phyloP scores from a whole-genome alignment of 1,140 invertebrate species.

The Drosophila auraria region DNA sequence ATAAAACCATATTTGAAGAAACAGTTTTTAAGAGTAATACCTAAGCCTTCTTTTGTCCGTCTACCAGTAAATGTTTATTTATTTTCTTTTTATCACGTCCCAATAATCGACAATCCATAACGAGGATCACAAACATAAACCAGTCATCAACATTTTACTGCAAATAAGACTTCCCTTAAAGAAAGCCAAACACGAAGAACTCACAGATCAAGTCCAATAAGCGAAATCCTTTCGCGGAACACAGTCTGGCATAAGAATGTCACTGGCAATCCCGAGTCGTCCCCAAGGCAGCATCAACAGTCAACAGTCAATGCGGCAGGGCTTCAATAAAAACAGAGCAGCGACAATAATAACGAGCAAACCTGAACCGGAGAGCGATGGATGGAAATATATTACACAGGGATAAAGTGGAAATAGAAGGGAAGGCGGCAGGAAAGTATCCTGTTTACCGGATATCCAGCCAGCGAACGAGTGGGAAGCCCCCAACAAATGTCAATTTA shows the following conservation, averaged over 20 bases:
- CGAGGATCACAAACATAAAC: too few species aligned
- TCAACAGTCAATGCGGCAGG: constrained; percentile 46
- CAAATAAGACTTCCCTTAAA: neutral
- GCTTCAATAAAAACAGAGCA: constrained; percentile 43
- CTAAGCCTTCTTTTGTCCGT: too few species aligned
- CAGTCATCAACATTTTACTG: neutral
- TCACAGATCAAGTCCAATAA: constrained; percentile 12
- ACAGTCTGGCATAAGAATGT: neutral
- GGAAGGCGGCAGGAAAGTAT: constrained; percentile 11
- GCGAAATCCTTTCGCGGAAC: constrained; percentile 43
- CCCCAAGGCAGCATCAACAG: constrained; percentile 19
- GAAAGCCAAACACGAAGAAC: neutral
- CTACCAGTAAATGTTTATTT: too few species aligned
- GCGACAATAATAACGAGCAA: constrained; percentile 53
- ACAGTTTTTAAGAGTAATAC: too few species aligned
- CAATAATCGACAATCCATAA: neutral
- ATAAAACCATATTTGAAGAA: neutral
- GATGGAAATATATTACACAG: constrained; percentile 13
- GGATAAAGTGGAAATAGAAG: constrained; percentile 23
- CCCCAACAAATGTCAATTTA: constrained; percentile 73
- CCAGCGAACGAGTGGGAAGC: constrained; percentile 12
- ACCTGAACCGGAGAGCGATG: constrained; percentile 29
- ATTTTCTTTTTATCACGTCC: too few species aligned
- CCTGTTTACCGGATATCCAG: constrained; percentile 45
- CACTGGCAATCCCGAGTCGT: neutral